phyloP scores from a whole-genome alignment of 2,797 vertebrate species.

The Pangasius macronema region DNA sequence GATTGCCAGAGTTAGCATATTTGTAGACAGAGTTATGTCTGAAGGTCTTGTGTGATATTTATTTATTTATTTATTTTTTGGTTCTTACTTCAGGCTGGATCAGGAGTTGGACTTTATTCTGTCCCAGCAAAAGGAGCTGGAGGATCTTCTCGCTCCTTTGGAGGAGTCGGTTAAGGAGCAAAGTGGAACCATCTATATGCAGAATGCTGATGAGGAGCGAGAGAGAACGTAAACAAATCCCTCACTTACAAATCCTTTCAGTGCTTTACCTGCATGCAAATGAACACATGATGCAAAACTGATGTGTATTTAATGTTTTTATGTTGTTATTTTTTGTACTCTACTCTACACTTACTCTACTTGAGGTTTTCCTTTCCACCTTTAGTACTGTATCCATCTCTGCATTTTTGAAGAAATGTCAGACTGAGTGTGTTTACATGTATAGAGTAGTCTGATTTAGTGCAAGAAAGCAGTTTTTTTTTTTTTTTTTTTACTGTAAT shows the following conservation, averaged over 20 bases:
- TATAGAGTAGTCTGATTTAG: background rate
- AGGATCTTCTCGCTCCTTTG: constrained; percentile 88
- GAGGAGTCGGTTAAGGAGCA: constrained; percentile 96
- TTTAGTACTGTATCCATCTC: background rate
- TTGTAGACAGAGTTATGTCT: background rate
- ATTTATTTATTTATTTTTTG: background rate
- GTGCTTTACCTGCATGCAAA: background rate
- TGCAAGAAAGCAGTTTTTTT: background rate
- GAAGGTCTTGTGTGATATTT: background rate
- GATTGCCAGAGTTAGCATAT: background rate
- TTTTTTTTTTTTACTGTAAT: too few relatives aligned
- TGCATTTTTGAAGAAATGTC: background rate
- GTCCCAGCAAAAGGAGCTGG: constrained; percentile 97
- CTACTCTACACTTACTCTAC: background rate
- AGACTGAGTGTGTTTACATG: background rate
- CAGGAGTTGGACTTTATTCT: constrained; percentile 97
- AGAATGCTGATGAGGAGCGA: constrained; percentile 94
- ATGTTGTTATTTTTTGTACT: background rate
- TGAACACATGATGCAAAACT: too few relatives aligned
- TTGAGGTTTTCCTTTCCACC: background rate
- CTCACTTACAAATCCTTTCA: background rate
- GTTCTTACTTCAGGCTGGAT: constrained; percentile 76
- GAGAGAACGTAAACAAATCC: constrained; percentile 81
- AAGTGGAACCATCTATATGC: constrained; percentile 93
- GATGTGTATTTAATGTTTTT: background rate